Evolutionary conservation across 2,797 vertebrate species (phyloP).

Genomic region (Euphonia xanthogaster): DNA sequence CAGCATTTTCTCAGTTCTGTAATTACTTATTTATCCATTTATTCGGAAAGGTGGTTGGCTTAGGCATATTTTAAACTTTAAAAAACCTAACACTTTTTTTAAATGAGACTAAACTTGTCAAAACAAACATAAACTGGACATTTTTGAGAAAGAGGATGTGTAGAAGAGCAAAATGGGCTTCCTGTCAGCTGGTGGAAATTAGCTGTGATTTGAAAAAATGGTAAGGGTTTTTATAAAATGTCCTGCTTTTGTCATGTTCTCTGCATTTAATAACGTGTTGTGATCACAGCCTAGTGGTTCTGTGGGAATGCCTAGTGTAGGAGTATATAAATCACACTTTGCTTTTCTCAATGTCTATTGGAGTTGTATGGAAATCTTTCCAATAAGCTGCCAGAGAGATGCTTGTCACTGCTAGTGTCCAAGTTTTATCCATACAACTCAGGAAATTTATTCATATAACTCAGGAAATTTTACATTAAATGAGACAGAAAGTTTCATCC

Average conservation of each 20-base stretch:
- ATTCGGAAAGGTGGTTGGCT: background rate
- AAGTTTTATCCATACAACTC: background rate
- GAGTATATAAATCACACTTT: constrained; percentile 17
- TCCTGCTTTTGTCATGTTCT: background rate
- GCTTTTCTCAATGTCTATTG: background rate
- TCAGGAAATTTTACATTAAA: background rate
- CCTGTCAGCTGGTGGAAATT: constrained; percentile 39
- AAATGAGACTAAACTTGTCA: background rate
- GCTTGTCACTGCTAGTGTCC: background rate
- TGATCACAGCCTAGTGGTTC: constrained; percentile 15
- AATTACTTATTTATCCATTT: background rate
- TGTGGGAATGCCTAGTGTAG: background rate
- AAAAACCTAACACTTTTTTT: background rate
- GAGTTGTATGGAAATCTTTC: background rate
- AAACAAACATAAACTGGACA: background rate
- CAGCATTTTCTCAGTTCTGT: background rate
- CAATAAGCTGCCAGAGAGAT: background rate
- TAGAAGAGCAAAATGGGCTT: background rate
- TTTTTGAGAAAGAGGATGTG: background rate
- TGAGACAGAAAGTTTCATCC: background rate
- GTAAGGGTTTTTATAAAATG: background rate
- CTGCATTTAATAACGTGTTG: constrained; percentile 9
- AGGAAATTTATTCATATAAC: background rate
- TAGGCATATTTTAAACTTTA: background rate
- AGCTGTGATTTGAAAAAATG: constrained; percentile 20